A percentile compares a stretch with the other conserved stretches of the same genome.
Conservation (phyloP, 2,888 invertebrate genomes). For the Hydrotaea diabolus region DNA sequence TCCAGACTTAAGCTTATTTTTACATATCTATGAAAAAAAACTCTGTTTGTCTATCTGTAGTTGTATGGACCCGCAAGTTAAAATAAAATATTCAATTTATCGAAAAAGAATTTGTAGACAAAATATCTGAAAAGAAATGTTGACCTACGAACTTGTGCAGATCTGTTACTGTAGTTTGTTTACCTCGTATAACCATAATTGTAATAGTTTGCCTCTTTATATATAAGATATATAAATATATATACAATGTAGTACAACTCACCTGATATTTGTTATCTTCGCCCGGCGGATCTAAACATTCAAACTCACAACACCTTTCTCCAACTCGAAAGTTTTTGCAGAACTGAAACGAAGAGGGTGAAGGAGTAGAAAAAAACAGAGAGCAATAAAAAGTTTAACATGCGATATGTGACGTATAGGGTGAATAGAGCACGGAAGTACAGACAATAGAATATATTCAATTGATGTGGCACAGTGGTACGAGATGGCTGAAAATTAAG, state of each 20-base stretch:
- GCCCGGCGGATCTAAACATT: conserved; percentile 90
- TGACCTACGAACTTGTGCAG: not conserved
- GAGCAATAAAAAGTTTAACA: conserved; percentile 18
- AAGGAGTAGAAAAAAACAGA: not conserved
- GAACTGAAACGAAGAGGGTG: conserved; percentile 83
- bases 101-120: no score
- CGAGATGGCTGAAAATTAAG: not conserved
- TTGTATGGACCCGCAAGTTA: no score
- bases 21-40: no score
- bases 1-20: no score
- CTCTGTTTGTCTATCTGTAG: no score
- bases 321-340: conserved; percentile 92
- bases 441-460: not conserved
- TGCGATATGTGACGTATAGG: conserved; percentile 22
- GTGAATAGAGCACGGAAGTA: not conserved
- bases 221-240: no score
- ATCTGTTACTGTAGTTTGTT: no score
- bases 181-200: no score
- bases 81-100: no score
- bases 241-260: conserved; percentile 32
- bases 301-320: conserved; percentile 93
- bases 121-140: no score
- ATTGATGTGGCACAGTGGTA: not conserved
- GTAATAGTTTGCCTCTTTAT: no score
- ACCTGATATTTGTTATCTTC: conserved; percentile 84